A percentile compares a stretch with the other conserved stretches of the same genome.
These are phyloP conservation scores for Amaurobius ferox DNA, from an alignment of 2,888 invertebrate species.

Conservation along the genomic window DNA sequence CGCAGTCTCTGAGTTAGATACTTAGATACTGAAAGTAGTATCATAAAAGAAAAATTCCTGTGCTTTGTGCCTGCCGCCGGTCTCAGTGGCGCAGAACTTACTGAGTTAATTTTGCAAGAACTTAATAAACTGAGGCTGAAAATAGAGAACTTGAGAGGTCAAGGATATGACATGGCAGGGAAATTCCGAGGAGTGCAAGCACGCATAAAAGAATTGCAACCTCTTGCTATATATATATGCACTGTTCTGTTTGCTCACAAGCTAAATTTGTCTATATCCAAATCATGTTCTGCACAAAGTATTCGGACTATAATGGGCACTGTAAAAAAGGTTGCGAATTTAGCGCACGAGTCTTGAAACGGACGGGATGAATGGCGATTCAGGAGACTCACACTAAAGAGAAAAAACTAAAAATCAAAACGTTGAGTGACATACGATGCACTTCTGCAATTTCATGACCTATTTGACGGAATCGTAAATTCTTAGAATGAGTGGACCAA, in stretches of 20 bases:
- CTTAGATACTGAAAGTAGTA: background rate
- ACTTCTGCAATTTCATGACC: background rate
- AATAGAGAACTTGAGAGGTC: background rate
- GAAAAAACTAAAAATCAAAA: too few species aligned
- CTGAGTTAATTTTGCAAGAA: too few species aligned
- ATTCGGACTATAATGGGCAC: background rate
- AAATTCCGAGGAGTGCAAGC: slow-evolving; percentile 4
- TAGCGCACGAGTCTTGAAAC: background rate
- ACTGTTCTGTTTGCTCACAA: background rate
- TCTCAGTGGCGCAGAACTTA: background rate
- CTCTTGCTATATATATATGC: background rate
- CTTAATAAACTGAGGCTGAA: background rate
- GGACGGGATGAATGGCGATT: background rate
- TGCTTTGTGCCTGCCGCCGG: background rate
- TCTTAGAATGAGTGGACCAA: background rate
- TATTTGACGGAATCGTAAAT: background rate
- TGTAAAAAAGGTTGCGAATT: background rate
- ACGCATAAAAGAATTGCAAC: background rate
- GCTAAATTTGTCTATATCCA: background rate
- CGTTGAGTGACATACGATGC: background rate
- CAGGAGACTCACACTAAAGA: too few species aligned
- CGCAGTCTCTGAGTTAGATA: background rate
- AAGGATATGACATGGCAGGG: background rate
- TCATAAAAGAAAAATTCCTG: too few species aligned
- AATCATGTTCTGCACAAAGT: too few species aligned